A percentile compares a stretch with the other conserved stretches of the same genome.
These are phyloP conservation scores for Serrognathus titanus DNA, from an alignment of 2,888 invertebrate species.

Conservation along the genomic window DNA sequence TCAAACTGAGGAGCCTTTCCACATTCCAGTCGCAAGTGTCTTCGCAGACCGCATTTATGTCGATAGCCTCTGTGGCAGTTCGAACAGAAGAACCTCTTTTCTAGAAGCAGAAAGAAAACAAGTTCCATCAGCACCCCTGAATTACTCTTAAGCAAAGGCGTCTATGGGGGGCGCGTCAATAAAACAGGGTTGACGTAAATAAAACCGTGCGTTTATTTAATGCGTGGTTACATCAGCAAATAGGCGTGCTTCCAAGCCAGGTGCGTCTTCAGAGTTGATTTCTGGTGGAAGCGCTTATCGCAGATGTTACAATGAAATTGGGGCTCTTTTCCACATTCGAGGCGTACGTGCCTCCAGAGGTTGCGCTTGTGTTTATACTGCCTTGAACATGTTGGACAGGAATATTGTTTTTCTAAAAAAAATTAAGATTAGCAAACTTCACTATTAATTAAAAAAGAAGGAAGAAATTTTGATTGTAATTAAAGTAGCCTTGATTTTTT, in stretches of 20 bases:
- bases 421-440: no score
- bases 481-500: no score
- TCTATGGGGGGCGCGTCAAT: no score
- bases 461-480: no score
- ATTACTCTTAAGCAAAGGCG: no score
- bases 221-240: background rate
- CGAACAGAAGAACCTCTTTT: slow-evolving; percentile 14
- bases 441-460: no score
- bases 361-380: slow-evolving; percentile 14
- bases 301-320: slow-evolving; percentile 26
- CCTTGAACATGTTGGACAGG: slow-evolving; percentile 12
- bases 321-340: slow-evolving; percentile 56
- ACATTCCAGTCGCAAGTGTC: slow-evolving; percentile 54
- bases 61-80: slow-evolving; percentile 20
- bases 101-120: background rate
- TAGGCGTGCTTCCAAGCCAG: background rate
- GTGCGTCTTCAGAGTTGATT: slow-evolving; percentile 4
- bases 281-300: slow-evolving; percentile 19
- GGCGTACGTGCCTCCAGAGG: slow-evolving; percentile 45
- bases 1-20: slow-evolving; percentile 50
- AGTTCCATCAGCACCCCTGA: background rate
- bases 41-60: slow-evolving; percentile 10
- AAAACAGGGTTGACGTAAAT: no score
- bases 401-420: slow-evolving; percentile 1
- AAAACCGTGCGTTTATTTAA: no score